Base-by-base conservation (phyloP, 2,888 invertebrate species). In the Agapetus fuscipes region DNA sequence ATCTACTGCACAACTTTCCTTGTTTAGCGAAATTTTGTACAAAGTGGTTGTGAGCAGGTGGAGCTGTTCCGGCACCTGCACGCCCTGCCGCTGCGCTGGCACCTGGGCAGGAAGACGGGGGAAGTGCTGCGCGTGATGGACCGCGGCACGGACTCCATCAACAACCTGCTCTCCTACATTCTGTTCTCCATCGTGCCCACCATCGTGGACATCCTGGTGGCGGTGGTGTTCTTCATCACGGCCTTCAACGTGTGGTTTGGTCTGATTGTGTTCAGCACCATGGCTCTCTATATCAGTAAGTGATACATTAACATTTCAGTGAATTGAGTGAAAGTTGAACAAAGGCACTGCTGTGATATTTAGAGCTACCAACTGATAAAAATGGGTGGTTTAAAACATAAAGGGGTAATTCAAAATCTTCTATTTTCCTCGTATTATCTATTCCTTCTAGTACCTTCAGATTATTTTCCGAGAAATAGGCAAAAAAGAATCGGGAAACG, bases 71-170 rank as follows among this genome's bases (percentile, higher is more conserved):
- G 78, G 30, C 95, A 96, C 62, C 72, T 96, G 11, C 96, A 96
- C 60, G 74, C 81, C 40, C 62, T 98, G 37, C 94, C 95, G 3
- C 71, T 98, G 33, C 76, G 88, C 15, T 98, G 97, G 97, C 97
- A 98, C 62, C 66, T 97, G 24, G 76, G 83, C 2, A 70, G 96
- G 9, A 97, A 97, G 68, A 97, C 97, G 0, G 97, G 97, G 2
- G 96, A 98, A 68, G 94, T 98, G 1, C 67, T 97, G 2, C 71
- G 95, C 24, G 83, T 97, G 0, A 95, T 98, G 88, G 97, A 98
- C 64, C 74, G 97, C 45, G 97, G 97, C 49, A 96, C 96, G 0
- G 91, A 89, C 53, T 94, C 94, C 37, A 91, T 97, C 51, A 94
- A 95, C 64, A 91, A 85, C 60, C 71, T 98, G 7, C 73, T 97